A percentile compares a stretch with the other conserved stretches of the same genome.
Evolutionary conservation across 2,797 vertebrate genomes (phyloP).

Genomic region (Chiloscyllium punctatum): DNA sequence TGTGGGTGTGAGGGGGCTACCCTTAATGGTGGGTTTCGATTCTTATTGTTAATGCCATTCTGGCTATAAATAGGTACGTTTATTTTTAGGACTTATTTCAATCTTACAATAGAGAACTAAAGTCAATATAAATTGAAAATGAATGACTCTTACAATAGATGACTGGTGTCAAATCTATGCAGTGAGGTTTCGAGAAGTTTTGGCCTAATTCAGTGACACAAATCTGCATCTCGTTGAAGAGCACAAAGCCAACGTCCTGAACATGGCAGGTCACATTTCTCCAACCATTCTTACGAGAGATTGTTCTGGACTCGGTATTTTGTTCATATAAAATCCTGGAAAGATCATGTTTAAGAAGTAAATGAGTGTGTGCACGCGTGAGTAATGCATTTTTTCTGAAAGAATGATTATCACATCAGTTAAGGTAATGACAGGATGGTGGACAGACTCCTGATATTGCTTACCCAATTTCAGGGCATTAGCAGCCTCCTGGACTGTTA

Average conservation of each 20-base stretch:
- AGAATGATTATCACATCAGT: not conserved
- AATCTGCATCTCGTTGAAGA: not conserved
- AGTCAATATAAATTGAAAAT: not conserved
- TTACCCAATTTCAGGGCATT: not conserved
- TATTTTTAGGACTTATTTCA: not conserved
- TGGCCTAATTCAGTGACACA: not conserved
- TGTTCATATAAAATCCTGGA: not conserved
- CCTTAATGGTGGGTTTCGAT: too few species aligned
- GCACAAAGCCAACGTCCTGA: not conserved
- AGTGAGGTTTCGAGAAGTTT: not conserved
- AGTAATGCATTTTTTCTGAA: not conserved
- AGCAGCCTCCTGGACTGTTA: too few species aligned
- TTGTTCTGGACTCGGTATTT: rapidly evolving
- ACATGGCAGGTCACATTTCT: not conserved
- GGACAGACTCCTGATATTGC: not conserved
- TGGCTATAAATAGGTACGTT: not conserved
- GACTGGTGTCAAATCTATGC: not conserved
- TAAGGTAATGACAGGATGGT: not conserved
- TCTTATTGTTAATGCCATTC: too few species aligned
- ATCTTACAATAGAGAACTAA: not conserved
- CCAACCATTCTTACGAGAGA: not conserved
- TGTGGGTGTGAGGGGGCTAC: too few species aligned
- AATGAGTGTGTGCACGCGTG: not conserved
- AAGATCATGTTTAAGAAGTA: not conserved
- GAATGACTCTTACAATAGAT: not conserved